phyloP scores from a whole-genome alignment of 2,888 invertebrate genomes.

The Lochmaea capreae region DNA sequence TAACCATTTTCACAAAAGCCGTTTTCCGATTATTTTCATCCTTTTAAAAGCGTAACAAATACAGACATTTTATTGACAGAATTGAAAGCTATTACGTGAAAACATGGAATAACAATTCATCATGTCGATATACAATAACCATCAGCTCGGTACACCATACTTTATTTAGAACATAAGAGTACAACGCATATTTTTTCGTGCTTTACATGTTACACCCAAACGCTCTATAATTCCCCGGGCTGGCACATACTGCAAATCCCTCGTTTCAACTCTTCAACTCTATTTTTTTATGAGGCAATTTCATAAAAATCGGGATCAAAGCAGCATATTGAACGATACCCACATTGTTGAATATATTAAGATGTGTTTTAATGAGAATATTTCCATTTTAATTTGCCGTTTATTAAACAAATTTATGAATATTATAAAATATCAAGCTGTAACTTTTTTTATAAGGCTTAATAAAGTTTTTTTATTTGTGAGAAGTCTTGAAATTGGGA shows the following conservation, averaged over 20 bases:
- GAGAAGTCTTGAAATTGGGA: too few relatives aligned
- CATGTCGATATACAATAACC: not conserved
- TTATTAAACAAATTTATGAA: too few relatives aligned
- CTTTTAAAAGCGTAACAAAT: too few relatives aligned
- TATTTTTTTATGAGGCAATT: not conserved
- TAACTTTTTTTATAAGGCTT: too few relatives aligned
- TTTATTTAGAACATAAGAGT: not conserved
- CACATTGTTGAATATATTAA: not conserved
- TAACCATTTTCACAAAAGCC: too few relatives aligned
- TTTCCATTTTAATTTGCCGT: too few relatives aligned
- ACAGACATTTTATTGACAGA: not conserved
- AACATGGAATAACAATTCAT: not conserved
- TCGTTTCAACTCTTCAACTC: not conserved
- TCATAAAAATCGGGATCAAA: not conserved
- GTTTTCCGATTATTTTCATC: too few relatives aligned
- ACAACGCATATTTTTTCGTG: not conserved
- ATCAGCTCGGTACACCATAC: not conserved
- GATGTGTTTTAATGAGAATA: too few relatives aligned
- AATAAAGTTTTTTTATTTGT: too few relatives aligned
- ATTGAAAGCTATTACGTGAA: not conserved
- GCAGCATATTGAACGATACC: not conserved
- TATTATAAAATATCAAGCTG: too few relatives aligned
- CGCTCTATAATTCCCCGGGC: not conserved
- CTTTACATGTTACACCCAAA: not conserved
- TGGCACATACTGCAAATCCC: conserved; percentile 3